Evolutionary conservation across 2,888 invertebrate genomes (phyloP), one percentile per base, ranked within the genome.

Genomic region (Macropis europaea): DNA sequence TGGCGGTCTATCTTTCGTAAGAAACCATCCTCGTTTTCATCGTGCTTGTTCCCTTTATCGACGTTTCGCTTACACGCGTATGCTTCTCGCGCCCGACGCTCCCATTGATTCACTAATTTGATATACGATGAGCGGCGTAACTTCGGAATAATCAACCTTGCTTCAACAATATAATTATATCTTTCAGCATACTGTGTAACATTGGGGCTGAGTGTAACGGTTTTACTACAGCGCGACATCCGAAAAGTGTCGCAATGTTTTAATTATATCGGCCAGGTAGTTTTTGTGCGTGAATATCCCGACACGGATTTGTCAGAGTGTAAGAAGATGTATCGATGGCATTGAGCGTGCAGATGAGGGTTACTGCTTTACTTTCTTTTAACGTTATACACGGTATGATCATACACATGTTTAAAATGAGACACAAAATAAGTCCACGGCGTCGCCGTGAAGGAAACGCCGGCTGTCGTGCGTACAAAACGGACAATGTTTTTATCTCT

Each of bases 101-200:
- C 24, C 63, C 54, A 24, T 62, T 54, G 50, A 47, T 71, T 74
- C 79, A 81, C 77, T 81, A 82, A 82, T 81, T 81, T 81, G 71
- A 80, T 80, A 80, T 76, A 81, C 74, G 71, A 69, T 61, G 56
- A 61, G 48, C 72, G 63, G 60, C 60, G 64, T 70, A 50, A 70
- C 70, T 77, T 66, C 28, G 56, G 9, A 28, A 52, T 30, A 56
- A 70, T 72, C 63, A 42, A 48, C 57, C 53, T 59, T 59, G 17
- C 7, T 38, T 47, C 32, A 59, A 72, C 57, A 63, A 72, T 70
- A 57, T 59, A 53, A 63, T 71, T 61, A 71, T 67, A 67, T 36
- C 40, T 53, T 11, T 38, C 52, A 17, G 30, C 24, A 36, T 19
- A 22, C 17, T 42, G 32, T 34, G 17, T 54, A 30, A 34, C 47